A percentile compares a stretch with the other conserved stretches of the same genome.
These are phyloP conservation scores for Chionoecetes opilio DNA, from an alignment of 1,140 invertebrate species.

Conservation along the genomic window DNA sequence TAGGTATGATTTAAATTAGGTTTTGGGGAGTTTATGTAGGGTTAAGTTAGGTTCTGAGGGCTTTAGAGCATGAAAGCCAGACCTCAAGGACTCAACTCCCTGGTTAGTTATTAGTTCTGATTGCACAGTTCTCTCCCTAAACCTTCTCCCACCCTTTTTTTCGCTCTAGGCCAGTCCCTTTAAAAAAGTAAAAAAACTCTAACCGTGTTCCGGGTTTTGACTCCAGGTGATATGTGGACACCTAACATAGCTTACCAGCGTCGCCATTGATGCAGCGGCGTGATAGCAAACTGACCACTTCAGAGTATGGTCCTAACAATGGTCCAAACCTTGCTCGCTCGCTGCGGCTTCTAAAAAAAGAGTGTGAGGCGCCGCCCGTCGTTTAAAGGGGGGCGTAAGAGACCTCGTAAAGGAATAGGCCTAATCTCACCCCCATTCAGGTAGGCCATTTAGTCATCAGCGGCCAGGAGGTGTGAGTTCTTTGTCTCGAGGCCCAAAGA, in stretches of 20 bases:
- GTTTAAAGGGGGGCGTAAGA: background rate
- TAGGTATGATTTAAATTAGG: too few species aligned
- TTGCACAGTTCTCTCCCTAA: background rate
- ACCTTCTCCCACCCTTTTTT: too few species aligned
- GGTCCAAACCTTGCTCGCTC: background rate
- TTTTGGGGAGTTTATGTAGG: too few species aligned
- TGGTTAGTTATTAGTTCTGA: slow-evolving; percentile 9
- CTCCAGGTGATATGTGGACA: background rate
- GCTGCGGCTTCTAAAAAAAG: background rate
- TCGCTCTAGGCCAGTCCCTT: too few species aligned
- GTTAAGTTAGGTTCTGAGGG: too few species aligned
- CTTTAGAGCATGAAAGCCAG: too few species aligned
- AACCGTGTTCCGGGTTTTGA: background rate
- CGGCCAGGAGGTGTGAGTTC: background rate
- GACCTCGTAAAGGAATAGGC: background rate
- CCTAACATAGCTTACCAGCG: background rate
- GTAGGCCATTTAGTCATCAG: background rate
- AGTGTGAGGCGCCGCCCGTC: background rate
- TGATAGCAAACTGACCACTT: background rate
- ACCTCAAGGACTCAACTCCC: background rate
- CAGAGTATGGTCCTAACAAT: background rate
- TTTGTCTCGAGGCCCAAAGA: background rate
- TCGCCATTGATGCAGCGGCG: background rate
- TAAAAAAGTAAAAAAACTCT: too few species aligned
- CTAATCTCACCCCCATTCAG: background rate